Conservation (phyloP, 2,797 vertebrate species). For the Simalia tracyae region DNA sequence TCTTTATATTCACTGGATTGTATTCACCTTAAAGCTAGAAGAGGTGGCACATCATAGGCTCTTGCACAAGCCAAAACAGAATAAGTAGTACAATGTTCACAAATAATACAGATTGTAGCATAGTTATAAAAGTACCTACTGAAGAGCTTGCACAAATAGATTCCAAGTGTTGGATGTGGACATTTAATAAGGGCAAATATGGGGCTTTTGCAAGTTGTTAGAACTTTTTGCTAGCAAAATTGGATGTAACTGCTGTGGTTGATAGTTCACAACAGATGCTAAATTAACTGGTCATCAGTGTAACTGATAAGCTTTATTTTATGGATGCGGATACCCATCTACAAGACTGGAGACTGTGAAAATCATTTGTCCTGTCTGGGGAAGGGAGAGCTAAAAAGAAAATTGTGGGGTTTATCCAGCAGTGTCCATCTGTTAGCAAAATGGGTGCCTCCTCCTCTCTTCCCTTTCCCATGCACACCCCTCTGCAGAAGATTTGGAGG, state of each 20-base stretch:
- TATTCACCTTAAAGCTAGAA: not conserved
- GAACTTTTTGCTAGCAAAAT: not conserved
- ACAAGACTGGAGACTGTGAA: not conserved
- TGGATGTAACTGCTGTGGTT: not conserved
- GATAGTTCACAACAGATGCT: not conserved
- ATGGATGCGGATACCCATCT: not conserved
- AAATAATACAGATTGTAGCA: not conserved
- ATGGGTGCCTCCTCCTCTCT: too few relatives aligned
- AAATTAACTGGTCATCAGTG: not conserved
- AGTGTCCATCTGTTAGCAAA: too few relatives aligned
- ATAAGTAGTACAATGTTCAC: not conserved
- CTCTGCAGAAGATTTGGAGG: too few relatives aligned
- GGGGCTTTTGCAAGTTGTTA: not conserved
- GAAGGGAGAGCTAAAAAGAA: not conserved
- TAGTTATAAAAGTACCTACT: not conserved
- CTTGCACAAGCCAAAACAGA: not conserved
- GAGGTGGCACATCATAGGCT: not conserved
- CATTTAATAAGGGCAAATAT: not conserved
- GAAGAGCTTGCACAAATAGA: not conserved
- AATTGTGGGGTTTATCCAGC: too few relatives aligned
- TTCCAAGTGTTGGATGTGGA: not conserved
- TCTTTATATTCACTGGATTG: not conserved
- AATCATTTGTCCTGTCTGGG: not conserved
- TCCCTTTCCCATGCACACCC: too few relatives aligned
- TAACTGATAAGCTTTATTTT: not conserved